Base-by-base conservation (phyloP, 2,113 vertebrate species). In the Apteryx owenii region DNA sequence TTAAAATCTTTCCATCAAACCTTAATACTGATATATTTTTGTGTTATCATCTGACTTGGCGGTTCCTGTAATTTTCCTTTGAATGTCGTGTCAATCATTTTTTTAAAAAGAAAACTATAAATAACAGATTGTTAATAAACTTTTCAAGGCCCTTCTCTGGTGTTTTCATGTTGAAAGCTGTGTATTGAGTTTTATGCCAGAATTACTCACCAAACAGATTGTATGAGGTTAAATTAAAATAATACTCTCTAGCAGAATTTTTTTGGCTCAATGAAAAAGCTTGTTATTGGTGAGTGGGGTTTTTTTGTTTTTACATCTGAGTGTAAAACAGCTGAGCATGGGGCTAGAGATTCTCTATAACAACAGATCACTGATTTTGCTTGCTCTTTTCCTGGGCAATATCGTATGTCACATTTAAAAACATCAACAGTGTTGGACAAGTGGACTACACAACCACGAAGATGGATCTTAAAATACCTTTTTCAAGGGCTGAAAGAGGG, bases 81-180 rank as follows among this genome's bases (percentile, higher is more conserved):
- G 44, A 87, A 85, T 95, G 78, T 78, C 93, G 70, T 91, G 81
- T 91, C 91, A 93, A 85, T 97, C 73, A 76, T 51, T 89, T 95
- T 87, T 56, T 84, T 18, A 82, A 86, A 88, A 85, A 66, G 33
- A 72, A 86, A 66, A 73, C 84, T 83, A 86, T 80, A 96, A 97
- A 97, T 97, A 97, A 84, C 79, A 93, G 89, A 83, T 93, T 95
- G 94, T 96, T 95, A 96, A 97, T 91, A 94, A 96, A 96, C 93
- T 95, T 96, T 94, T 85, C 68, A 83, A 85, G 87, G 76, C 93
- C 94, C 9, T 88, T 93, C 23, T 42, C 76, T 95, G 94, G 80
- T 96, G 89, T 95, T 97, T 96, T 93, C 65, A 68, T 92, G 71
- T 70, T 94, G 81, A 95, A 95, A 96, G 79, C 75, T 85, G 68